A percentile compares a stretch with the other conserved stretches of the same genome.
These are phyloP conservation scores for Yponomeuta evonymella DNA, from an alignment of 2,888 invertebrate species.

Conservation along the genomic window DNA sequence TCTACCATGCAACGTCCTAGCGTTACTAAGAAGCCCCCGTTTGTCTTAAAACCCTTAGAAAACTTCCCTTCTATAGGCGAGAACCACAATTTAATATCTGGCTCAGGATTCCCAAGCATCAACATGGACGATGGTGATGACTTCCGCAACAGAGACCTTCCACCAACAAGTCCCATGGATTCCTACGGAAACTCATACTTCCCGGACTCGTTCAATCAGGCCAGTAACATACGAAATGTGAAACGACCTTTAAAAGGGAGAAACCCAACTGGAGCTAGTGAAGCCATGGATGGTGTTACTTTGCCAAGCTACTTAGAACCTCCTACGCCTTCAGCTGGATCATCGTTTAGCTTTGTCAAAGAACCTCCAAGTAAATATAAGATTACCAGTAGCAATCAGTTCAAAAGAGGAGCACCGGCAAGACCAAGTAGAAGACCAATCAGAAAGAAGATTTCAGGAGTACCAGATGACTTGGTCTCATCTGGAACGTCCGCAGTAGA, in stretches of 20 bases:
- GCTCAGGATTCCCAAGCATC: slow-evolving; percentile 44
- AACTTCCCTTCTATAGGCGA: slow-evolving; percentile 47
- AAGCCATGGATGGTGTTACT: slow-evolving; percentile 45
- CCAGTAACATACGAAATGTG: slow-evolving; percentile 54
- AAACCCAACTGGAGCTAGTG: slow-evolving; percentile 33
- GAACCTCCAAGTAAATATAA: slow-evolving; percentile 54
- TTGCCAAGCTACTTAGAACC: slow-evolving; percentile 69
- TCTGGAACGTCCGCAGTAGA: slow-evolving; percentile 62
- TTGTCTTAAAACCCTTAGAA: slow-evolving; percentile 51
- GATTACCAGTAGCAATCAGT: slow-evolving; percentile 41
- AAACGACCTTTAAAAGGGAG: slow-evolving; percentile 48
- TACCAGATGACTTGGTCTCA: slow-evolving; percentile 57
- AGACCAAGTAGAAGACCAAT: slow-evolving; percentile 61
- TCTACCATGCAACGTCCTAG: slow-evolving; percentile 54
- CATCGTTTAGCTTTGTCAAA: slow-evolving; percentile 51
- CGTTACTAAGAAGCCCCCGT: slow-evolving; percentile 48
- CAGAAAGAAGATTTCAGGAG: slow-evolving; percentile 60
- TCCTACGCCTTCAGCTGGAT: slow-evolving; percentile 57
- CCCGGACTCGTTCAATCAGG: slow-evolving; percentile 63
- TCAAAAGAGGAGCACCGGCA: slow-evolving; percentile 50
- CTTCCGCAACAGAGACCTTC: slow-evolving; percentile 25
- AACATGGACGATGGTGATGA: slow-evolving; percentile 54
- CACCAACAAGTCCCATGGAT: slow-evolving; percentile 47
- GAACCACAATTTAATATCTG: slow-evolving; percentile 56
- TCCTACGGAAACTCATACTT: slow-evolving; percentile 65